Evolutionary conservation across 2,888 invertebrate genomes (phyloP).

Genomic region (Leptinotarsa tumamoca): DNA sequence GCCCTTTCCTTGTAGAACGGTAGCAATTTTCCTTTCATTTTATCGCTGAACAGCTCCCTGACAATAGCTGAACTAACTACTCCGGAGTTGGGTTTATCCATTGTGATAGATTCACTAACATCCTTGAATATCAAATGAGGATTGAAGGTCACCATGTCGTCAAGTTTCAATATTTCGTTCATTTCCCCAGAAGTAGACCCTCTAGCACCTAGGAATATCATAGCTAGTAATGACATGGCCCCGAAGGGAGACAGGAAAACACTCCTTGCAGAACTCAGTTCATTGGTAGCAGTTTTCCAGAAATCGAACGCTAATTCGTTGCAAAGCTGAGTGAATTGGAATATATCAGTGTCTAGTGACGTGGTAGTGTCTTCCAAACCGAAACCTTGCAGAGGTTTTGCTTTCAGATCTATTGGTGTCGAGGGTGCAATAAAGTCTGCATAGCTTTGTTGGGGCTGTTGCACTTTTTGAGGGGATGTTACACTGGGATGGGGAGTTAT

Average conservation of each 20-base stretch:
- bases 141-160: slow-evolving; percentile 91
- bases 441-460: slow-evolving; percentile 40
- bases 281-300: slow-evolving; percentile 80
- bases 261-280: slow-evolving; percentile 81
- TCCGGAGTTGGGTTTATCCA: slow-evolving; percentile 75
- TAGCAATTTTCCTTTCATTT: slow-evolving; percentile 81
- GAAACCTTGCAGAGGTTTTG: slow-evolving; percentile 72
- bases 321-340: slow-evolving; percentile 83
- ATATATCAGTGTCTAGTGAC: slow-evolving; percentile 78
- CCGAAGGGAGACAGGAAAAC: slow-evolving; percentile 87
- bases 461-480: slow-evolving; percentile 17
- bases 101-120: slow-evolving; percentile 82
- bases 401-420: slow-evolving; percentile 68
- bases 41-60: slow-evolving; percentile 85
- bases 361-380: slow-evolving; percentile 83
- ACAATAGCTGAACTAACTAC: slow-evolving; percentile 85
- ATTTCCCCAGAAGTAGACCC: slow-evolving; percentile 91
- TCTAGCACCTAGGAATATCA: slow-evolving; percentile 89
- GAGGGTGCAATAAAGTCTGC: slow-evolving; percentile 59
- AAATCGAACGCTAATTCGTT: slow-evolving; percentile 88
- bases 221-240: slow-evolving; percentile 86
- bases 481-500: slow-evolving; percentile 66
- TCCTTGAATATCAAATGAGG: slow-evolving; percentile 89
- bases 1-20: slow-evolving; percentile 91
- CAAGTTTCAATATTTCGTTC: slow-evolving; percentile 86